These are phyloP conservation scores for Typhlomys cinereus DNA, from an alignment of 2,113 vertebrate species.

Conservation along the genomic window DNA sequence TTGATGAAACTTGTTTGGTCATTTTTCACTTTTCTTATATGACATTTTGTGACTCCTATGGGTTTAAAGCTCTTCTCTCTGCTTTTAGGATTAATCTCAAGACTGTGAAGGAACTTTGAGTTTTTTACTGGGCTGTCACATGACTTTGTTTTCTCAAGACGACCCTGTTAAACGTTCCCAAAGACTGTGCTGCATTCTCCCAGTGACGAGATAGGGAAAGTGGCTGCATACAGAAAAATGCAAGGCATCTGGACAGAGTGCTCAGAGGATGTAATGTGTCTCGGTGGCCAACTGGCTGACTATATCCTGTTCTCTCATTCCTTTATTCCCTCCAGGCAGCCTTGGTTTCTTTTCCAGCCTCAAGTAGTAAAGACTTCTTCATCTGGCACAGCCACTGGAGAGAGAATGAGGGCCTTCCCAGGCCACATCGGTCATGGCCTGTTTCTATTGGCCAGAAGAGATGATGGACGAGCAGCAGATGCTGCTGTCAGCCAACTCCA, in stretches of 20 bases:
- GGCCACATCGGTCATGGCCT: not conserved
- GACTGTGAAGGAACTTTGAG: not conserved
- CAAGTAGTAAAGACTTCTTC: slow-evolving; percentile 71
- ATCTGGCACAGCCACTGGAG: slow-evolving; percentile 62
- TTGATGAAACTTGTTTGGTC: not conserved
- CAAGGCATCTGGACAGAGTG: slow-evolving; percentile 70
- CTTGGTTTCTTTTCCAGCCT: slow-evolving; percentile 56
- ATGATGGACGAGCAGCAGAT: slow-evolving; percentile 75
- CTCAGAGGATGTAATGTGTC: slow-evolving; percentile 52
- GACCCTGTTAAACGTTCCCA: not conserved
- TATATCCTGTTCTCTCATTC: slow-evolving; percentile 75
- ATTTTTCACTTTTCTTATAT: not conserved
- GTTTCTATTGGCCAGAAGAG: slow-evolving; percentile 59
- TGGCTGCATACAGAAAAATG: slow-evolving; percentile 54
- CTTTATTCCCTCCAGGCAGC: slow-evolving; percentile 77
- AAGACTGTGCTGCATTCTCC: not conserved
- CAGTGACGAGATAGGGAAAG: slow-evolving; percentile 8
- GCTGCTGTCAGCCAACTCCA: slow-evolving; percentile 49
- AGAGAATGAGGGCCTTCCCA: slow-evolving; percentile 40
- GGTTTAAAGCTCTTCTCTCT: not conserved
- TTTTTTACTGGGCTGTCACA: not conserved
- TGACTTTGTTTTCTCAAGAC: not conserved
- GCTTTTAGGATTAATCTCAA: not conserved
- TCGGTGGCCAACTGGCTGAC: slow-evolving; percentile 66
- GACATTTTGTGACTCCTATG: not conserved